phyloP scores from a whole-genome alignment of 2,888 invertebrate genomes.

The Osmoderma eremita region DNA sequence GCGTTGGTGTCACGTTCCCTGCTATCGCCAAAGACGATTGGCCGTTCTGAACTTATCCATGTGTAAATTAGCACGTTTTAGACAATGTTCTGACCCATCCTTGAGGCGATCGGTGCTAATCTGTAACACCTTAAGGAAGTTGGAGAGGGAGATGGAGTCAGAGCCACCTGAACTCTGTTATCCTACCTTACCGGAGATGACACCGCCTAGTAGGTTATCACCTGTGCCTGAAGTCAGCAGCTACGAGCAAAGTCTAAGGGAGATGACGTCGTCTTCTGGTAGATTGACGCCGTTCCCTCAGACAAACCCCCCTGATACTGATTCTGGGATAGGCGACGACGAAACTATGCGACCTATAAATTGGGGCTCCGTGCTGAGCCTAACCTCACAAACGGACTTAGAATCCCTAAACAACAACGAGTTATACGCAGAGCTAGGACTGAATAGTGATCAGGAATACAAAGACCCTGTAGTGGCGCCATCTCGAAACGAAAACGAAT shows the following conservation, averaged over 20 bases:
- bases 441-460: slow-evolving; percentile 67
- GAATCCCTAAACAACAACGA: slow-evolving; percentile 86
- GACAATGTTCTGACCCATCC: slow-evolving; percentile 90
- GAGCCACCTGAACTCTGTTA: slow-evolving; percentile 67
- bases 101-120: slow-evolving; percentile 90
- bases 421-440: slow-evolving; percentile 77
- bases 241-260: slow-evolving; percentile 64
- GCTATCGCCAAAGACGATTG: slow-evolving; percentile 85
- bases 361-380: slow-evolving; percentile 90
- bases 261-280: slow-evolving; percentile 66
- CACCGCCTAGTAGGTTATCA: slow-evolving; percentile 58
- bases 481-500: slow-evolving; percentile 63
- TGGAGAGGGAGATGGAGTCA: slow-evolving; percentile 88
- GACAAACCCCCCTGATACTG: slow-evolving; percentile 68
- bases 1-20: slow-evolving; percentile 81
- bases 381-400: slow-evolving; percentile 86
- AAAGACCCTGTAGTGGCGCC: slow-evolving; percentile 47
- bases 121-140: slow-evolving; percentile 88
- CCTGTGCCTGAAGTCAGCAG: slow-evolving; percentile 52
- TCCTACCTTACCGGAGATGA: slow-evolving; percentile 63
- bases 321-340: slow-evolving; percentile 76
- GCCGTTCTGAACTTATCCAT: slow-evolving; percentile 92
- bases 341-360: slow-evolving; percentile 83
- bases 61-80: slow-evolving; percentile 87
- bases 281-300: slow-evolving; percentile 77